Evolutionary conservation across 2,888 invertebrate genomes (phyloP).

Genomic region (Lepidochitona cinerea): DNA sequence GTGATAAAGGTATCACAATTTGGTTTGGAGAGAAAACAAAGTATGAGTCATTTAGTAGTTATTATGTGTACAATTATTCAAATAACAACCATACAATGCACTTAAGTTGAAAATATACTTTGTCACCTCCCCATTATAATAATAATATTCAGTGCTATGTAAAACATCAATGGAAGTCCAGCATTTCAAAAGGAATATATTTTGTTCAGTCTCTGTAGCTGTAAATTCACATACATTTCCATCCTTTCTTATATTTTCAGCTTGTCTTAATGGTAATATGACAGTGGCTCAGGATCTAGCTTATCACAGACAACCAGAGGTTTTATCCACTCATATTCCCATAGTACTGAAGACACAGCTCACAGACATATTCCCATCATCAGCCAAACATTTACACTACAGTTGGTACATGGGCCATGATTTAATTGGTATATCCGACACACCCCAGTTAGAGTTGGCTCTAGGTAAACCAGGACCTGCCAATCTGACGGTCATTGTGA

Average conservation of each 20-base stretch:
- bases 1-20: no score
- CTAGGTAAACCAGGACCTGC: background rate
- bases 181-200: background rate
- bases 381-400: background rate
- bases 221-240: background rate
- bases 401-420: background rate
- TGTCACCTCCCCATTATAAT: no score
- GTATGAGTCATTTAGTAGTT: no score
- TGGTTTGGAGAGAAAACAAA: no score
- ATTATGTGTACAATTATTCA: no score
- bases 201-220: background rate
- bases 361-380: background rate
- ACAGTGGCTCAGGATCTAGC: conserved; percentile 22
- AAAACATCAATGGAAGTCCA: no score
- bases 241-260: background rate
- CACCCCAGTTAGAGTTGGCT: background rate
- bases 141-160: no score
- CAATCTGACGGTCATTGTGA: background rate
- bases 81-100: no score
- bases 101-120: no score
- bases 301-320: conserved; percentile 23
- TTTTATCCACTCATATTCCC: conserved; percentile 29
- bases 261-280: conserved; percentile 31
- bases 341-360: conserved; percentile 1
- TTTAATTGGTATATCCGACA: background rate